Conservation (phyloP, 2,888 invertebrate species). For the Graphium colonna region DNA sequence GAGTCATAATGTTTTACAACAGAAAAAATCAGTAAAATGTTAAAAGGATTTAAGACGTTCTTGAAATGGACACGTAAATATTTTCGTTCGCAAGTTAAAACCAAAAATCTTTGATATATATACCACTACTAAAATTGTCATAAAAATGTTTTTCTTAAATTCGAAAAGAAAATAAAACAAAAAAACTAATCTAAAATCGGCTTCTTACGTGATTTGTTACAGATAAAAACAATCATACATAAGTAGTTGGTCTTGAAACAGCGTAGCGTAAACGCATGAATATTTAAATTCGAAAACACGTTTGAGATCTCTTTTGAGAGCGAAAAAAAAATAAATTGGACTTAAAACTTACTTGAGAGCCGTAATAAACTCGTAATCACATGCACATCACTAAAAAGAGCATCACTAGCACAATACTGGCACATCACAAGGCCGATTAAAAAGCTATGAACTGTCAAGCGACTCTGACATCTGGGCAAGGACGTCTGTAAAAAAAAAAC, state of each 20-base stretch:
- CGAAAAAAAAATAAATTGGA: slow-evolving; percentile 1
- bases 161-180: too few species aligned
- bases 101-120: too few species aligned
- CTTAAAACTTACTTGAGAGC: slow-evolving; percentile 18
- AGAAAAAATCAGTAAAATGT: too few species aligned
- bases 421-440: slow-evolving; percentile 17
- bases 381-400: slow-evolving; percentile 17
- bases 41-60: too few species aligned
- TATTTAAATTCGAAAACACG: slow-evolving; percentile 15
- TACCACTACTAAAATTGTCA: too few species aligned
- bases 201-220: background rate
- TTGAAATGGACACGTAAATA: too few species aligned
- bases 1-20: too few species aligned
- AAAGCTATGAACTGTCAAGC: slow-evolving; percentile 8
- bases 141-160: too few species aligned
- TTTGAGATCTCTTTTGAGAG: background rate
- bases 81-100: too few species aligned
- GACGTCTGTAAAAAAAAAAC: slow-evolving; percentile 52
- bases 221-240: background rate
- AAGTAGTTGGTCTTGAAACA: background rate
- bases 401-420: slow-evolving; percentile 9
- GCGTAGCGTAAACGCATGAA: slow-evolving; percentile 4
- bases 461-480: slow-evolving; percentile 38
- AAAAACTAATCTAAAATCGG: background rate
- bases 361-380: slow-evolving; percentile 15